Conservation (phyloP, 2,797 vertebrate genomes). For the Sebastes matsubarae region DNA sequence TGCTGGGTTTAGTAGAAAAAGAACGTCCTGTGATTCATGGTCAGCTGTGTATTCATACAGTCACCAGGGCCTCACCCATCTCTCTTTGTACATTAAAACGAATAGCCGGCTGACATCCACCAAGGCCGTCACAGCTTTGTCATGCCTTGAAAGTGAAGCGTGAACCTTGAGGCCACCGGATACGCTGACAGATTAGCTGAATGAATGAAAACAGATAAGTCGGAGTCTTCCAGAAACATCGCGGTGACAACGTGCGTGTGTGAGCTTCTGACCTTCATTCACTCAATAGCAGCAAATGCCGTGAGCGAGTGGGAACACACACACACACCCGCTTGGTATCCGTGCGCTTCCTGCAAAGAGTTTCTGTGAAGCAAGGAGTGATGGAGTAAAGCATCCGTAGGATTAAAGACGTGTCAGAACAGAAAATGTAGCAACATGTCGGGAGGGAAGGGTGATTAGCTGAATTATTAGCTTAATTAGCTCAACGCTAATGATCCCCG, state of each 20-base stretch:
- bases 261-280: conserved; percentile 44
- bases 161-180: conserved; percentile 14
- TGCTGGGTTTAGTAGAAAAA: too few relatives aligned
- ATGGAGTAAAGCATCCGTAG: conserved; percentile 5
- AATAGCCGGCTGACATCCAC: conserved; percentile 23
- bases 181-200: conserved; percentile 38
- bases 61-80: conserved; percentile 32
- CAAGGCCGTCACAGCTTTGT: conserved; percentile 31
- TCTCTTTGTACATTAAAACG: conserved; percentile 18
- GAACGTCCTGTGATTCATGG: neutral
- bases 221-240: conserved; percentile 20
- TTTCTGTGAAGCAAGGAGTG: neutral
- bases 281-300: conserved; percentile 29
- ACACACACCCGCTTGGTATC: neutral
- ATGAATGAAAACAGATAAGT: conserved; percentile 29
- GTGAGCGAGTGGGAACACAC: neutral
- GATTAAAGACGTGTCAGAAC: conserved; percentile 35
- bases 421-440: conserved; percentile 42
- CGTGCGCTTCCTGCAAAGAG: neutral
- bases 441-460: conserved; percentile 54
- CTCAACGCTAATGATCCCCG: conserved; percentile 40
- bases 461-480: conserved; percentile 70
- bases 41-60: conserved; percentile 30
- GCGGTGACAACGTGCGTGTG: neutral
- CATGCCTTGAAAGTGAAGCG: neutral